phyloP scores from a whole-genome alignment of 2,888 invertebrate species.

The Tetanocera ferruginea region DNA sequence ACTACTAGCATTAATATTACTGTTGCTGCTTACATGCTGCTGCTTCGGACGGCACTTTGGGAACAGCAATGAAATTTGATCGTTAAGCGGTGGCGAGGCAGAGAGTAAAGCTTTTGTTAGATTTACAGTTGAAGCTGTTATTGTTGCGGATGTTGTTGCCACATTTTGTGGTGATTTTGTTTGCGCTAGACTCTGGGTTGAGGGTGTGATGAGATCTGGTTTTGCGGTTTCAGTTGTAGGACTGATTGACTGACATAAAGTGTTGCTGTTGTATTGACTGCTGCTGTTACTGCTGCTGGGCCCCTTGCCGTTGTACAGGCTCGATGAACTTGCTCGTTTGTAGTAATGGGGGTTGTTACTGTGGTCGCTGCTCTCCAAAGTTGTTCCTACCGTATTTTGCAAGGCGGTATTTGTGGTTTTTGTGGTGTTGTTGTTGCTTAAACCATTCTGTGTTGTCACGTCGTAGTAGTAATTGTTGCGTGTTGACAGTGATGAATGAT shows the following conservation, averaged over 20 bases:
- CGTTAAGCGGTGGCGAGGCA: conserved; percentile 73
- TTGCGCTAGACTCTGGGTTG: conserved; percentile 43
- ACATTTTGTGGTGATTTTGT: conserved; percentile 42
- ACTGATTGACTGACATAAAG: conserved; percentile 41
- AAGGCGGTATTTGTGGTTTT: conserved; percentile 12
- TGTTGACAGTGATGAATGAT: conserved; percentile 44
- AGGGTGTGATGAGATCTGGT: conserved; percentile 42
- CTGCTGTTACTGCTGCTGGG: conserved; percentile 35
- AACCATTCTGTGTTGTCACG: conserved; percentile 42
- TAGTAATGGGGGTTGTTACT: conserved; percentile 47
- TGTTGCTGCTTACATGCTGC: conserved; percentile 45
- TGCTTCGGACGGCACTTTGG: conserved; percentile 86
- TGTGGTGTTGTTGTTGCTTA: conserved; percentile 34
- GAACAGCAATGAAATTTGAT: conserved; percentile 87
- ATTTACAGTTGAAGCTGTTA: conserved; percentile 48
- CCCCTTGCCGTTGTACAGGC: conserved; percentile 41
- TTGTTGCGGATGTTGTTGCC: conserved; percentile 42
- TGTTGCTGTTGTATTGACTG: conserved; percentile 40
- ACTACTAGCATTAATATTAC: conserved; percentile 35
- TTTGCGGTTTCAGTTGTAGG: conserved; percentile 40
- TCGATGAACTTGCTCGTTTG: conserved; percentile 44
- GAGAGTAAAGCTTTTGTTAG: conserved; percentile 67
- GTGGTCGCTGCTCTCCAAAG: conserved; percentile 39
- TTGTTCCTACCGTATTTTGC: background rate
- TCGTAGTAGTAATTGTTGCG: conserved; percentile 45